Evolutionary conservation across 1,140 invertebrate species (phyloP).

Genomic region (Drosophila kurseongensis): DNA sequence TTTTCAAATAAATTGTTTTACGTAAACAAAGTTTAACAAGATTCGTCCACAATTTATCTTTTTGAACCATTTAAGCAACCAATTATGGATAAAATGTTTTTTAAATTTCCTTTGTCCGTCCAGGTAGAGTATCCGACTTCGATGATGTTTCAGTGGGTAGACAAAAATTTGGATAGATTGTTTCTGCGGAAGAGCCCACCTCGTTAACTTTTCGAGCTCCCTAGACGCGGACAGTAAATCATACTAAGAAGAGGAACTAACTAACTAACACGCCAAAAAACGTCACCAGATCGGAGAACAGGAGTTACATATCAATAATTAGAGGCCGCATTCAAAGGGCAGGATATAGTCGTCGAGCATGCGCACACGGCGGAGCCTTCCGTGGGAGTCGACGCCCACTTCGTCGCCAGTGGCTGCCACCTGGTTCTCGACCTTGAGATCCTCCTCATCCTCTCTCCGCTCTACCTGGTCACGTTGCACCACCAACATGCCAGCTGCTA

Average conservation of each 20-base stretch:
- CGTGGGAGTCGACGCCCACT: slow-evolving; percentile 51
- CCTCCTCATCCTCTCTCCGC: slow-evolving; percentile 9
- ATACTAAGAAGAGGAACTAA: neutral
- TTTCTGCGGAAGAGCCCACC: neutral
- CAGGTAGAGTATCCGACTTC: neutral
- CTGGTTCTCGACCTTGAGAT: slow-evolving; percentile 5
- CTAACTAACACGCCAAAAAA: neutral
- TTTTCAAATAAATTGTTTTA: neutral
- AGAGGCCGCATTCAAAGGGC: slow-evolving; percentile 57
- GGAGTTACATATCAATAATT: neutral
- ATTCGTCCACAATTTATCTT: neutral
- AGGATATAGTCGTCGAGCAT: slow-evolving; percentile 64
- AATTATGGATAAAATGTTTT: neutral
- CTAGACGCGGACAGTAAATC: neutral
- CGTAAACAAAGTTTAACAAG: neutral
- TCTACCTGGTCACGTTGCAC: slow-evolving; percentile 34
- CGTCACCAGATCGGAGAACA: neutral
- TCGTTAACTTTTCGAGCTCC: neutral
- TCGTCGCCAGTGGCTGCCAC: neutral
- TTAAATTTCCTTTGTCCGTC: neutral
- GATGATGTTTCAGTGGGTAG: neutral
- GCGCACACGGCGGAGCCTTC: slow-evolving; percentile 52
- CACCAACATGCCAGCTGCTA: slow-evolving; percentile 60
- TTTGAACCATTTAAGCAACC: too few relatives aligned
- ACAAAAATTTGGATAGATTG: slow-evolving; percentile 16